Base-by-base conservation (phyloP, 53 echinoderm and acorn worm species). In the Patiria pectinifera region DNA sequence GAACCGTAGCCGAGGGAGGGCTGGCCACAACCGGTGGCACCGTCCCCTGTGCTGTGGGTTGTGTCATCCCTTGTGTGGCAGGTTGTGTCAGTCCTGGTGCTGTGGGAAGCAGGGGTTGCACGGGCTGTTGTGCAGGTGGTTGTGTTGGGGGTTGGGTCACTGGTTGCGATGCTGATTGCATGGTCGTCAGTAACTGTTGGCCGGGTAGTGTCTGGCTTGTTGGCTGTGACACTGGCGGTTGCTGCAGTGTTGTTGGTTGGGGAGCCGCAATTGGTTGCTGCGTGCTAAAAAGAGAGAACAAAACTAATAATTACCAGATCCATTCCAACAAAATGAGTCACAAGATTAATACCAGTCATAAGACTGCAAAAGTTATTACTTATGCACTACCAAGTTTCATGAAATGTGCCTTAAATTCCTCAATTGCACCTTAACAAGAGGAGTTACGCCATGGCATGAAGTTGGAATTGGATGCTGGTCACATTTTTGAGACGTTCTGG, bases 1-100 rank as follows among this genome's bases (percentile, higher is more conserved):
- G 91, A 15, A 98, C 98, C 1, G 97, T 93, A 71, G 92, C 88
- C 26, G 74, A 86, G 76, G 92, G 82, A 21, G 95, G 90, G 53
- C 83, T 63, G 48, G 79, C 53, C n/a, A 82, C 46, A 76, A 43
- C 76, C 10, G 48, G 24, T 22, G 83, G 83, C 6, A 22, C 58
- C 14, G 76, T 83, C 60, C 85, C 72, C 47, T 85, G 87, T 46
- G 76, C 70, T 84, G 85, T 60, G 58, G 80, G 83, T 53, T 76
- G 80, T 21, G 93, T 74, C 24, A 82, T 53, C 45, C 71, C 82
- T 26, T 92, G 92, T 22, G 72, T n/a, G 4, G 79, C n/a, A 83
- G 83, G 66, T 4, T 61, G 80, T 89, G 80, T 16, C 45, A 35
- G 4, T 6, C 5, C 22, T 59, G 16, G 86, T 15, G 35, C 35